Evolutionary conservation across 2,797 vertebrate species (phyloP).

Genomic region (Phaenicophaeus curvirostris): DNA sequence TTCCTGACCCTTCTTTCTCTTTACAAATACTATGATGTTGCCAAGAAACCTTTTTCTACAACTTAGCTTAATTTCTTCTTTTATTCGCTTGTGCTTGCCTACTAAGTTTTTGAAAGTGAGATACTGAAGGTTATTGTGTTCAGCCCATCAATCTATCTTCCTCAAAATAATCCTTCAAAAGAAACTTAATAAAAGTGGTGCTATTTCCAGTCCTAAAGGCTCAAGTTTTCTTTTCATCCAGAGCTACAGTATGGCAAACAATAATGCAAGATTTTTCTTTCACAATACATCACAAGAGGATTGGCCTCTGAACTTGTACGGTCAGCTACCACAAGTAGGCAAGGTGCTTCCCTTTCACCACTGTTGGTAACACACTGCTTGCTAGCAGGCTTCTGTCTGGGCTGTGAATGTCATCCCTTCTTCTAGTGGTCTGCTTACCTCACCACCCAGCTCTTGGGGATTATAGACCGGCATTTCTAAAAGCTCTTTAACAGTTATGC

Average conservation of each 20-base stretch:
- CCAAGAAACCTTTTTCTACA: conserved; percentile 12
- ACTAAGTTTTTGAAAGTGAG: background rate
- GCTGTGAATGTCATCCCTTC: background rate
- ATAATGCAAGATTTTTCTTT: background rate
- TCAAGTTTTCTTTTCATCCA: background rate
- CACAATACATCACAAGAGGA: background rate
- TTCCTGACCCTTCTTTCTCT: background rate
- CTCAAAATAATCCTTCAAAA: conserved; percentile 10
- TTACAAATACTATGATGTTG: background rate
- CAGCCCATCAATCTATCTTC: conserved; percentile 29
- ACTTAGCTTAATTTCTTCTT: background rate
- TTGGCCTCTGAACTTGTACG: background rate
- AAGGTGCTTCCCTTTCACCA: background rate
- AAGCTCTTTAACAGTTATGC: background rate
- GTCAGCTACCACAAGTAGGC: background rate
- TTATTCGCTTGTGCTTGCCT: background rate
- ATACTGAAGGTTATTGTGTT: conserved; percentile 4
- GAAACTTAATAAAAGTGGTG: conserved; percentile 23
- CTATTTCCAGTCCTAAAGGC: conserved; percentile 8
- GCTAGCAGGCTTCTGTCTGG: background rate
- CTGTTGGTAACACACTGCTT: background rate
- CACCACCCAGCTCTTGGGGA: background rate
- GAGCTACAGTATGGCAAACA: background rate
- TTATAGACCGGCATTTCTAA: background rate
- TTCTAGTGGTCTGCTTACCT: background rate